phyloP scores from a whole-genome alignment of 2,797 vertebrate species.

The Spatula versicolor region DNA sequence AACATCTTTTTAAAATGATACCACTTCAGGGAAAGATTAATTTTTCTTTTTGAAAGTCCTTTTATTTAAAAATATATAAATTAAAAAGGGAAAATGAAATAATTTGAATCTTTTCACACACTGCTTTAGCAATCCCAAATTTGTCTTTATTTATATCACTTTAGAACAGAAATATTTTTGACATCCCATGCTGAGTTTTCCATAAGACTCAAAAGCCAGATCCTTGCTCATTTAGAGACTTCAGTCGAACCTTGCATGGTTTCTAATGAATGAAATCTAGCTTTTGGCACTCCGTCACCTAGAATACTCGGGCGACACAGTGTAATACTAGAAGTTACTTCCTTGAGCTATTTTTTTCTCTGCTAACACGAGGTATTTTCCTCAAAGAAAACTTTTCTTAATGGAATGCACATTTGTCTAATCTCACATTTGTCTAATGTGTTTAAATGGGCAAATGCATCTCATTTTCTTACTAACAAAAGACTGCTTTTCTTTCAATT shows the following conservation, averaged over 20 bases:
- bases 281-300: conserved; percentile 3
- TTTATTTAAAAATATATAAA: no score
- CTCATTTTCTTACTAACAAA: background rate
- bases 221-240: background rate
- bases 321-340: conserved; percentile 65
- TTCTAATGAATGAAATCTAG: conserved; percentile 49
- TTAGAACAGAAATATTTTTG: conserved; percentile 28
- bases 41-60: background rate
- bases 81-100: background rate
- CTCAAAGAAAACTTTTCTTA: conserved; percentile 11
- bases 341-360: conserved; percentile 15
- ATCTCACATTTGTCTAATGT: background rate
- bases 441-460: background rate
- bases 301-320: background rate
- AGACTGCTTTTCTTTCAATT: background rate
- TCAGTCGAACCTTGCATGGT: background rate
- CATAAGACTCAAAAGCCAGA: conserved; percentile 4
- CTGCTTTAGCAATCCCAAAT: background rate
- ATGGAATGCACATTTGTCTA: background rate
- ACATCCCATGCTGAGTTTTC: background rate
- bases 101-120: background rate
- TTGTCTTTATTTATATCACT: background rate
- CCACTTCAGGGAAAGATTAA: background rate
- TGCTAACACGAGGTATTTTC: background rate
- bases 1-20: background rate